phyloP scores from a whole-genome alignment of 2,797 vertebrate species.

The Lutra lutra region DNA sequence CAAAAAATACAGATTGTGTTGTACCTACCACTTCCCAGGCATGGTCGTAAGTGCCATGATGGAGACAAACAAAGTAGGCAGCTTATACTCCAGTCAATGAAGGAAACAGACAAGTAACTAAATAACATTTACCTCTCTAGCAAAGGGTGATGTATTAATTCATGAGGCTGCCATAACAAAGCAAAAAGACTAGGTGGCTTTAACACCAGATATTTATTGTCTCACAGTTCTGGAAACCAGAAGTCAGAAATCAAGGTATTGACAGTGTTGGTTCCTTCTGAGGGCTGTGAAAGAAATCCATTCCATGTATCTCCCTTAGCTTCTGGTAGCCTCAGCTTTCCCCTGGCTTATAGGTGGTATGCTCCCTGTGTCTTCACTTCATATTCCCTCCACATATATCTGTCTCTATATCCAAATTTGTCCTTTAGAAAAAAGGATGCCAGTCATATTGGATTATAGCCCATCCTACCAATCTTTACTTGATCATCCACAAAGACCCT shows the following conservation, averaged over 20 bases:
- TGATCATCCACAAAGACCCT: neutral
- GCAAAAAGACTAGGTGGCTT: neutral
- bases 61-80: neutral
- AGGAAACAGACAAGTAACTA: neutral
- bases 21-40: neutral
- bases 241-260: neutral
- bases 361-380: neutral
- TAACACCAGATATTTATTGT: neutral
- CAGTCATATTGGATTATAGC: neutral
- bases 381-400: neutral
- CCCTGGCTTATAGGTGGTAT: neutral
- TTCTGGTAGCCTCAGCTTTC: neutral
- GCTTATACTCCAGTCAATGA: neutral
- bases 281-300: neutral
- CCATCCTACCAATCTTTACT: neutral
- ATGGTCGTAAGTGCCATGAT: neutral
- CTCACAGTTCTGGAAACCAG: neutral
- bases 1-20: neutral
- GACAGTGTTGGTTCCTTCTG: neutral
- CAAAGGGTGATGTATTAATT: neutral
- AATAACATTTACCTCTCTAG: neutral
- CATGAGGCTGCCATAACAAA: neutral
- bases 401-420: neutral
- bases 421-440: neutral
- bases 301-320: neutral